phyloP scores from a whole-genome alignment of 2,888 invertebrate genomes.

The Nymphalis polychloros region DNA sequence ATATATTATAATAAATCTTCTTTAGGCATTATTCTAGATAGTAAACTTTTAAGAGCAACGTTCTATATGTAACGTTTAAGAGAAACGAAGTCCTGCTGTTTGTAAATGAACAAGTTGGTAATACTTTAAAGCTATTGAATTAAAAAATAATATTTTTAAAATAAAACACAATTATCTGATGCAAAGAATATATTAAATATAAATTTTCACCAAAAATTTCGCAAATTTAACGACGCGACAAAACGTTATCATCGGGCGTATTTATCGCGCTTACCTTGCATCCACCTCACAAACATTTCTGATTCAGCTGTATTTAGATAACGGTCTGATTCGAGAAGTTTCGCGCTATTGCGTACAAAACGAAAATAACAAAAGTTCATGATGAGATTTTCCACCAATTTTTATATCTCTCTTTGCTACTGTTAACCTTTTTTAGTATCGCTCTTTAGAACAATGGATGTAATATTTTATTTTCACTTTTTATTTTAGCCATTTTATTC shows the following conservation, averaged over 20 bases:
- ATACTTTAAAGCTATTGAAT: too few relatives aligned
- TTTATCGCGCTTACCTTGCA: constrained; percentile 9
- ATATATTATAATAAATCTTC: too few relatives aligned
- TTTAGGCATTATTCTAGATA: too few relatives aligned
- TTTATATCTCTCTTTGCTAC: neutral
- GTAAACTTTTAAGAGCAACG: too few relatives aligned
- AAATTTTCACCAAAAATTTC: neutral
- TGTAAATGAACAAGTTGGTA: too few relatives aligned
- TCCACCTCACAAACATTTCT: neutral
- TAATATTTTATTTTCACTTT: neutral
- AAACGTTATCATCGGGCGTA: neutral
- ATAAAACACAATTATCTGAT: neutral
- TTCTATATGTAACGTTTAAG: too few relatives aligned
- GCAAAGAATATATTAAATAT: neutral
- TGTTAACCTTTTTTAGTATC: neutral
- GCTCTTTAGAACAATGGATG: neutral
- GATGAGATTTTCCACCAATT: neutral
- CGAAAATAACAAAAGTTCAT: neutral
- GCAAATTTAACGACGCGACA: neutral
- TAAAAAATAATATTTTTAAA: too few relatives aligned
- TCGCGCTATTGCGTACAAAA: constrained; percentile 1
- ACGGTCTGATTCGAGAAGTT: neutral
- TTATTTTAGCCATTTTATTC: neutral
- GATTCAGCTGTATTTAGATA: constrained; percentile 5
- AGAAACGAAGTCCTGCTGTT: too few relatives aligned